Evolutionary conservation across 2,113 vertebrate species (phyloP).

Genomic region (Pelvicachromis taeniatus): DNA sequence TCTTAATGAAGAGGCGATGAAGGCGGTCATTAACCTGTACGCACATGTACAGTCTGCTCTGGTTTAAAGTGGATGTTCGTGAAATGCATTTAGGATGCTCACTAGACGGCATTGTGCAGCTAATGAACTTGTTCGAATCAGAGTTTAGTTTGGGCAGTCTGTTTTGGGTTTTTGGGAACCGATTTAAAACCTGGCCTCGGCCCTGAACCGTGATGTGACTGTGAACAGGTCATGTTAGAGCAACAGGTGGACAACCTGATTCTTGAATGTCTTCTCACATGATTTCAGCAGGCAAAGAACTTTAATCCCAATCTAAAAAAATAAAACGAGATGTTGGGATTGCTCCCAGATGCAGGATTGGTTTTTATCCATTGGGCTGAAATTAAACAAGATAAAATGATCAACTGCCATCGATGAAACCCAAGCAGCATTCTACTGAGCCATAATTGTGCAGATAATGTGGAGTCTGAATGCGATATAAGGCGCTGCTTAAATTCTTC

Average conservation of each 20-base stretch:
- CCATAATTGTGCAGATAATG: neutral
- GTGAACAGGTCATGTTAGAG: neutral
- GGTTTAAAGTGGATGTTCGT: neutral
- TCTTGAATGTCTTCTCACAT: neutral
- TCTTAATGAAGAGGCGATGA: constrained; percentile 17
- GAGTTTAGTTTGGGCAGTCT: neutral
- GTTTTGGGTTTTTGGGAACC: neutral
- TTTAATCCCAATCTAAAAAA: neutral
- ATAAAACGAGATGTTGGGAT: neutral
- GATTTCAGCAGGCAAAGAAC: neutral
- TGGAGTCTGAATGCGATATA: too few relatives aligned
- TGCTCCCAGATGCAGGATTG: neutral
- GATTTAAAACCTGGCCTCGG: neutral
- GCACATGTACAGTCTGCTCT: neutral
- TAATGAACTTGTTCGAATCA: neutral
- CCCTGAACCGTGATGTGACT: accelerated
- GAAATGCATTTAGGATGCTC: neutral
- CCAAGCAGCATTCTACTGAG: too few relatives aligned
- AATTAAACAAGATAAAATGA: neutral
- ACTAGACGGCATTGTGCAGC: neutral
- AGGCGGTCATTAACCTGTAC: neutral
- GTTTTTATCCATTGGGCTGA: neutral
- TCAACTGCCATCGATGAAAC: neutral
- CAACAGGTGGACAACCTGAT: neutral
- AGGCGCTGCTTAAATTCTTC: neutral